Evolutionary conservation across 2,888 invertebrate species (phyloP).

Genomic region (Ferdinandea cuprea): DNA sequence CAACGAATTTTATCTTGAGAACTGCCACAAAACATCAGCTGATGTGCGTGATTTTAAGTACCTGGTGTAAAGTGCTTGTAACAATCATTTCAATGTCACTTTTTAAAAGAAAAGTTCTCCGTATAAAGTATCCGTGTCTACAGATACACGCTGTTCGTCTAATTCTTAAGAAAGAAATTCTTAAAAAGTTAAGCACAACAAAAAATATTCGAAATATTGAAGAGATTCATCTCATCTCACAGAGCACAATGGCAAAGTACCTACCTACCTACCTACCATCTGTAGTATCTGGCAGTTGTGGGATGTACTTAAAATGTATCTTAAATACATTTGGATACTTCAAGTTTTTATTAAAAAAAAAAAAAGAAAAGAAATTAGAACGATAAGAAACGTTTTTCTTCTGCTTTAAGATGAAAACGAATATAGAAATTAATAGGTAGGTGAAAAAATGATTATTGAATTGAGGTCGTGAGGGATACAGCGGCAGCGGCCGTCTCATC

Average conservation of each 20-base stretch:
- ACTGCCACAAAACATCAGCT: conserved; percentile 64
- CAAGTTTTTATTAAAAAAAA: conserved; percentile 1
- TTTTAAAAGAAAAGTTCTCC: background rate
- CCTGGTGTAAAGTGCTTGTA: conserved; percentile 68
- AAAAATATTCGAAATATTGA: background rate
- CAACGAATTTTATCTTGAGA: conserved; percentile 2
- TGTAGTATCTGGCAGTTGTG: conserved; percentile 14
- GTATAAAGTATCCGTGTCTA: background rate
- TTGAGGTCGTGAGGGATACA: too few relatives aligned
- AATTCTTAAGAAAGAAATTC: conserved; percentile 8
- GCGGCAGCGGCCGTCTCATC: background rate
- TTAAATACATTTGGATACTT: conserved; percentile 39
- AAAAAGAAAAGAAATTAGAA: too few relatives aligned
- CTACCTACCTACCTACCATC: too few relatives aligned
- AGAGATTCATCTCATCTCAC: conserved; percentile 3
- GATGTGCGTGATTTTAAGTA: conserved; percentile 62
- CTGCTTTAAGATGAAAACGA: background rate
- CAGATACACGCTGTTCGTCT: background rate
- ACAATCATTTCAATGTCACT: conserved; percentile 64
- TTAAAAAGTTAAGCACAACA: conserved; percentile 24
- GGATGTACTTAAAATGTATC: conserved; percentile 37
- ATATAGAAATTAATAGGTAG: background rate
- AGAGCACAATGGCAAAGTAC: too few relatives aligned
- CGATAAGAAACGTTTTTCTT: background rate
- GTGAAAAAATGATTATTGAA: too few relatives aligned